phyloP scores from a whole-genome alignment of 2,888 invertebrate species.

The Plebejus melissa region DNA sequence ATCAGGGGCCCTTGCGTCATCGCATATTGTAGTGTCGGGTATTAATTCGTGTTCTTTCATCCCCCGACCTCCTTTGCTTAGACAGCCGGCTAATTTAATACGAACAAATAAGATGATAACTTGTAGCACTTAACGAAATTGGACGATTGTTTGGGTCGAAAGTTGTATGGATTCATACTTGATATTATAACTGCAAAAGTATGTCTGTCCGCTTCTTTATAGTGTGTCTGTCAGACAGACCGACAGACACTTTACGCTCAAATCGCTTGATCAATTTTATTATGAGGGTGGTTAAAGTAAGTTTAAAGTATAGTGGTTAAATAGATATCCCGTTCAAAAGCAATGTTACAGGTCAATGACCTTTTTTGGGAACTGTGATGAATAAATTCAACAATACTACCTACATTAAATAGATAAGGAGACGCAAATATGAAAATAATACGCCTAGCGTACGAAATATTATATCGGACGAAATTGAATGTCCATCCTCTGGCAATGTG shows the following conservation, averaged over 20 bases:
- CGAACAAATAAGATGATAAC: constrained; percentile 37
- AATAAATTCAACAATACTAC: not conserved
- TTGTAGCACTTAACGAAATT: constrained; percentile 19
- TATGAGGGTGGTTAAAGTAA: too few relatives aligned
- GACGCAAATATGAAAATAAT: not conserved
- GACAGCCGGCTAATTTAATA: constrained; percentile 72
- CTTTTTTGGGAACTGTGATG: too few relatives aligned
- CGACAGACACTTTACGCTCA: too few relatives aligned
- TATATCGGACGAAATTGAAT: constrained; percentile 34
- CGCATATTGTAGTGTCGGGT: constrained; percentile 62
- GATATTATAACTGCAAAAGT: not conserved
- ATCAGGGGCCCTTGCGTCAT: constrained; percentile 44
- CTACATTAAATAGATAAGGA: not conserved
- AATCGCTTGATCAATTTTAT: too few relatives aligned
- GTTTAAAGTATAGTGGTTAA: too few relatives aligned
- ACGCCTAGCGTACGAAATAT: constrained; percentile 4
- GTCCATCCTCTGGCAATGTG: constrained; percentile 39
- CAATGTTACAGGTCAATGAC: too few relatives aligned
- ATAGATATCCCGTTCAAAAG: too few relatives aligned
- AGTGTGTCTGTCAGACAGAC: too few relatives aligned
- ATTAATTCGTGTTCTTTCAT: constrained; percentile 62
- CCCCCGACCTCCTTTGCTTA: constrained; percentile 49
- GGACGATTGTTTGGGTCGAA: constrained; percentile 13
- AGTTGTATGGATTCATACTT: not conserved
- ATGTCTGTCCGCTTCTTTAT: not conserved